Conservation (phyloP, 2,888 invertebrate genomes). For the Hypomecis atomaria region DNA sequence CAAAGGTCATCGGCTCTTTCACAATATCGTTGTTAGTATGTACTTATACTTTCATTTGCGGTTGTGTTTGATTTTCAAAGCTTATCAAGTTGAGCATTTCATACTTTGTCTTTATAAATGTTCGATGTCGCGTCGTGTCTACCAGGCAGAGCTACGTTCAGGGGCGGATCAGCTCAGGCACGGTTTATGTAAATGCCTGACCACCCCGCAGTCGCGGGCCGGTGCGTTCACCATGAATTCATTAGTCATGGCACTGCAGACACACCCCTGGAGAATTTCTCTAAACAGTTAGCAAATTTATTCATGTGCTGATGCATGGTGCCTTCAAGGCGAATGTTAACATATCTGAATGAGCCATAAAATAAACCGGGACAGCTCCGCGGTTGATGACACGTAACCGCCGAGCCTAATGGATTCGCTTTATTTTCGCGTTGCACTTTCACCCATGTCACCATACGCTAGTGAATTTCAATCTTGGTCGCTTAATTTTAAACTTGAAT, state of each 20-base stretch:
- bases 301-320: constrained; percentile 8
- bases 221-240: constrained; percentile 46
- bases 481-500: constrained; percentile 23
- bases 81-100: too few species aligned
- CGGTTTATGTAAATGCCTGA: constrained; percentile 78
- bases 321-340: constrained; percentile 19
- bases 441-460: constrained; percentile 8
- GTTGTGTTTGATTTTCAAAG: neutral
- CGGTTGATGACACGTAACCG: constrained; percentile 10
- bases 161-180: constrained; percentile 60
- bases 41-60: constrained; percentile 19
- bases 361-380: neutral
- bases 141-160: constrained; percentile 37
- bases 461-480: constrained; percentile 18
- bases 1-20: constrained; percentile 38
- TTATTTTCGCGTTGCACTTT: constrained; percentile 14
- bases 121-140: constrained; percentile 43
- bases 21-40: constrained; percentile 16
- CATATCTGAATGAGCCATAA: constrained; percentile 15
- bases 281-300: constrained; percentile 28
- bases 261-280: constrained; percentile 45
- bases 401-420: constrained; percentile 20
- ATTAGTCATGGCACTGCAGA: constrained; percentile 49
- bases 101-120: constrained; percentile 34
- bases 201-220: constrained; percentile 59